Evolutionary conservation across 1,140 invertebrate species (phyloP).

Genomic region (Ephestia elutella): DNA sequence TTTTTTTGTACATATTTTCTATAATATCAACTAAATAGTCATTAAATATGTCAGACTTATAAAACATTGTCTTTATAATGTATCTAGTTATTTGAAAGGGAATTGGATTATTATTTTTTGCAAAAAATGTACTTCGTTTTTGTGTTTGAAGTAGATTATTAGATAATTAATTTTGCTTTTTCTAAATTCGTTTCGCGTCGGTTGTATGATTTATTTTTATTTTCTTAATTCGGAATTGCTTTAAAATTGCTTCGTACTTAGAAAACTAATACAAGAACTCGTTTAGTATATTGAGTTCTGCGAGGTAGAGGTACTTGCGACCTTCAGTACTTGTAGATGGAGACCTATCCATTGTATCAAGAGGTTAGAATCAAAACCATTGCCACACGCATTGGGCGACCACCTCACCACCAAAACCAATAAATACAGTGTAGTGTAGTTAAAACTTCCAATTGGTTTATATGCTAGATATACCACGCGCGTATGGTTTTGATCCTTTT

Average conservation of each 20-base stretch:
- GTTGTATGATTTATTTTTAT: constrained; percentile 9
- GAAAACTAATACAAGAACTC: constrained; percentile 16
- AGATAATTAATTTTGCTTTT: background rate
- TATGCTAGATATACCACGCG: background rate
- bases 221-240: constrained; percentile 17
- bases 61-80: background rate
- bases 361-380: background rate
- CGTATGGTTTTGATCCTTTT: background rate
- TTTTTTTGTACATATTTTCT: constrained; percentile 41
- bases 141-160: background rate
- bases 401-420: too few relatives aligned
- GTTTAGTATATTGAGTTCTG: background rate
- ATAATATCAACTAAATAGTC: constrained; percentile 31
- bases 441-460: too few relatives aligned
- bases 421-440: too few relatives aligned
- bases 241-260: constrained; percentile 53
- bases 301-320: background rate
- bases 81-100: background rate
- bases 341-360: background rate
- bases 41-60: constrained; percentile 14
- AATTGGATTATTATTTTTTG: constrained; percentile 3
- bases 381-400: background rate
- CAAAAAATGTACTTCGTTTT: background rate
- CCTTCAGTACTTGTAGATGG: too few relatives aligned
- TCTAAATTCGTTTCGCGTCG: constrained; percentile 4